phyloP scores from a whole-genome alignment of 2,113 vertebrate genomes.

The Epinephelus fuscoguttatus region DNA sequence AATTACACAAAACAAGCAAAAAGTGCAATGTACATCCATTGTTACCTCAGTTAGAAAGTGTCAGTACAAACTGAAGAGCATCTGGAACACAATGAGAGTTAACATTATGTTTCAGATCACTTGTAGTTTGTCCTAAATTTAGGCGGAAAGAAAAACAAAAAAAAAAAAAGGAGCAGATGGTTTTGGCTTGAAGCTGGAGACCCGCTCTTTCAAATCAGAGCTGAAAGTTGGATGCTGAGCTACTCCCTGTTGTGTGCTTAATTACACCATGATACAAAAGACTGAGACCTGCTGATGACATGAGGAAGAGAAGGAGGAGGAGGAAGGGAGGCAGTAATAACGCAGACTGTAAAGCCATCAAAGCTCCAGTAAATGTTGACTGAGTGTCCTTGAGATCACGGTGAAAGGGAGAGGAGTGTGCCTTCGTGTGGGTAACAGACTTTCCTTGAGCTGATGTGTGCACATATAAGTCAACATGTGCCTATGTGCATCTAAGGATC shows the following conservation, averaged over 20 bases:
- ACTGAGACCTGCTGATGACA: conserved; percentile 71
- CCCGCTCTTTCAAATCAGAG: conserved; percentile 49
- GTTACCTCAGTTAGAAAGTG: background rate
- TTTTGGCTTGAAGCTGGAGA: conserved; percentile 51
- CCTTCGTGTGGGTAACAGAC: conserved; percentile 32
- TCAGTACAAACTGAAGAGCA: background rate
- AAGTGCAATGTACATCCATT: background rate
- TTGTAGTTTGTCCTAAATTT: conserved; percentile 31
- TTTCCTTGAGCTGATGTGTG: conserved; percentile 21
- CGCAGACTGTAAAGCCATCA: conserved; percentile 76
- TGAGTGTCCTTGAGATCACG: conserved; percentile 79
- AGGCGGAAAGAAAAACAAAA: background rate
- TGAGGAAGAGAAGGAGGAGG: conserved; percentile 30
- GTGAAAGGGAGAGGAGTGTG: conserved; percentile 44
- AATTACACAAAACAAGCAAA: conserved; percentile 3
- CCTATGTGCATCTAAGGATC: background rate
- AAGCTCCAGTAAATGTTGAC: conserved; percentile 81
- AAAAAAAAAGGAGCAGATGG: conserved; percentile 61
- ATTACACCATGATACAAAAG: conserved; percentile 74
- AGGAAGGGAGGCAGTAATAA: conserved; percentile 65
- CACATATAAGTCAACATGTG: conserved; percentile 18
- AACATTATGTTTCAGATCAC: conserved; percentile 28
- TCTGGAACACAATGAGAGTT: conserved; percentile 30
- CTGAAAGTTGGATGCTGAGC: conserved; percentile 64
- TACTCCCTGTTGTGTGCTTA: conserved; percentile 72